Conservation (phyloP, 2,797 vertebrate genomes). For the Hydrophis major region DNA sequence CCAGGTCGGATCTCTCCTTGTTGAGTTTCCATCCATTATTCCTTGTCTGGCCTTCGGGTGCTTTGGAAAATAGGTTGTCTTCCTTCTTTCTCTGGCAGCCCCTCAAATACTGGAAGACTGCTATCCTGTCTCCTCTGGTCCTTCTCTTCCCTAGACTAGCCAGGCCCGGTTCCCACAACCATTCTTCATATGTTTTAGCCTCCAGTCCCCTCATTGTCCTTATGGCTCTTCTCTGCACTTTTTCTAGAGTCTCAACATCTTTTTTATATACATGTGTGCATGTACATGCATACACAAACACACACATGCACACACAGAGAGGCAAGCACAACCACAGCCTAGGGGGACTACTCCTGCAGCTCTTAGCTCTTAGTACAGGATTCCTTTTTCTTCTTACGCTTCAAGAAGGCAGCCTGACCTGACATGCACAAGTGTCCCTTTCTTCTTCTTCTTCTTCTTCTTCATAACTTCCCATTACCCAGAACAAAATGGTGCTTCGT, state of each 20-base stretch:
- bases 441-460: background rate
- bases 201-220: accelerated
- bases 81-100: too few species aligned
- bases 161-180: too few species aligned
- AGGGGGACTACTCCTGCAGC: background rate
- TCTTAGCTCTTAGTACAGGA: background rate
- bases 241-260: too few species aligned
- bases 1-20: too few species aligned
- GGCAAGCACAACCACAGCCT: background rate
- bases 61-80: too few species aligned
- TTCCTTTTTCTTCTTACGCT: background rate
- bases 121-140: accelerated
- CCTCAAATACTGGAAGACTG: too few species aligned
- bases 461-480: background rate
- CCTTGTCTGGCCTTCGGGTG: too few species aligned
- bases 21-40: too few species aligned
- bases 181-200: accelerated
- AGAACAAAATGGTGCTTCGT: background rate
- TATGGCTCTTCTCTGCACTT: too few species aligned
- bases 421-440: background rate
- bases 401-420: background rate
- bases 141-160: too few species aligned
- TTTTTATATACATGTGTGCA: too few species aligned
- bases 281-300: accelerated
- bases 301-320: background rate